Percentiles rank a stretch among this genome's conserved stretches.
Conservation (phyloP, 2,113 vertebrate genomes). For the Syrrhaptes paradoxus region DNA sequence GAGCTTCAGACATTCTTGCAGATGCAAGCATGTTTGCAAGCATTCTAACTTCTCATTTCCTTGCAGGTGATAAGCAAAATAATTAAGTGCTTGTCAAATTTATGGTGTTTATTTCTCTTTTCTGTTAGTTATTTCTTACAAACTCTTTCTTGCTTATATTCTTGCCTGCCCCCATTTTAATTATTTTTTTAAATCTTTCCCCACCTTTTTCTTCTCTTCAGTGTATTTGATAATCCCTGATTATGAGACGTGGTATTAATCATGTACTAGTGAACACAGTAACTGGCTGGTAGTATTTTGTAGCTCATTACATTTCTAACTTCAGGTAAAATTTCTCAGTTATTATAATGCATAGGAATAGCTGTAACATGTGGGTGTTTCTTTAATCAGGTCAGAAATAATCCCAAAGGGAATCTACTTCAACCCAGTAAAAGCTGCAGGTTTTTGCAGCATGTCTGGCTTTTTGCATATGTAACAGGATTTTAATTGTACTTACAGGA, state of each 20-base stretch:
- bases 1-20: not conserved
- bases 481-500: not conserved
- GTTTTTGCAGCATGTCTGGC: not conserved
- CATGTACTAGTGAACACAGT: not conserved
- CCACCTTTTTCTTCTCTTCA: not conserved
- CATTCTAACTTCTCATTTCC: not conserved
- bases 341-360: not conserved
- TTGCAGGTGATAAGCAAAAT: constrained; percentile 1
- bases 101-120: not conserved
- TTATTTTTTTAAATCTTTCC: not conserved
- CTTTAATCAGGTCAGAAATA: not conserved
- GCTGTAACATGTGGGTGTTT: not conserved
- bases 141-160: not conserved
- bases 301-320: not conserved
- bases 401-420: not conserved
- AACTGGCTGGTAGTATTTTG: not conserved
- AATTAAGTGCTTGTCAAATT: not conserved
- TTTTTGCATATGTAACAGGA: not conserved
- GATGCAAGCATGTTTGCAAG: not conserved
- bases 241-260: not conserved
- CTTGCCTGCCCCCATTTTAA: not conserved
- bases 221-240: not conserved
- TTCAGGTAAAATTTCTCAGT: not conserved
- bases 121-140: not conserved
- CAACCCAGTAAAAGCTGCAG: not conserved